A percentile compares a stretch with the other conserved stretches of the same genome.
phyloP scores from a whole-genome alignment of 2,113 vertebrate genomes.

The Vombatus ursinus region DNA sequence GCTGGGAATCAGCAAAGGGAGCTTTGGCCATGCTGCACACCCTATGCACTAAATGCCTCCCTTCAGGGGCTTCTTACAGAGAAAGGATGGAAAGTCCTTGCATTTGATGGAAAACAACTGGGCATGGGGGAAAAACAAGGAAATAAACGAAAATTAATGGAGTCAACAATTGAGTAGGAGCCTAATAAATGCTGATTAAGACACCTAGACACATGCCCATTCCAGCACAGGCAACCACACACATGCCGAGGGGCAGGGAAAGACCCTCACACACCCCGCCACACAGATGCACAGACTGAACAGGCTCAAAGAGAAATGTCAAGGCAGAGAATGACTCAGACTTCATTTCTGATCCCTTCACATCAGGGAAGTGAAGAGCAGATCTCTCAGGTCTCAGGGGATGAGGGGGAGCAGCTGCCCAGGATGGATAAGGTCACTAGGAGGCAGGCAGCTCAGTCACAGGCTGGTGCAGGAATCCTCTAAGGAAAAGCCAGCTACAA shows the following conservation, averaged over 20 bases:
- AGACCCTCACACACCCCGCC: neutral
- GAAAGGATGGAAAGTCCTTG: slow-evolving; percentile 67
- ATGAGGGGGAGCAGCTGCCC: slow-evolving; percentile 50
- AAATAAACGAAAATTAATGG: slow-evolving; percentile 49
- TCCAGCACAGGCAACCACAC: neutral
- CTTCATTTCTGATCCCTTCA: slow-evolving; percentile 55
- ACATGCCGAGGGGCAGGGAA: neutral
- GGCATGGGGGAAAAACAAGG: slow-evolving; percentile 29
- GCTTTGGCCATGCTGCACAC: slow-evolving; percentile 40
- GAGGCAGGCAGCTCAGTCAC: slow-evolving; percentile 26
- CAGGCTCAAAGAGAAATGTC: neutral
- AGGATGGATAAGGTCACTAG: slow-evolving; percentile 55
- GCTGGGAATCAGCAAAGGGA: slow-evolving; percentile 42
- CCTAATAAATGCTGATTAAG: neutral
- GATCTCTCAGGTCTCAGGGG: slow-evolving; percentile 35
- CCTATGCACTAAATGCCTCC: slow-evolving; percentile 56
- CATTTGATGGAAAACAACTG: slow-evolving; percentile 47
- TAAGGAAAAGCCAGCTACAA: neutral
- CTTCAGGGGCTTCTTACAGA: slow-evolving; percentile 56
- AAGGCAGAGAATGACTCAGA: slow-evolving; percentile 57
- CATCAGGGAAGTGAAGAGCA: slow-evolving; percentile 46
- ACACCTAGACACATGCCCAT: neutral
- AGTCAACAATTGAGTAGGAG: slow-evolving; percentile 4
- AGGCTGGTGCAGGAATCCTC: slow-evolving; percentile 31
- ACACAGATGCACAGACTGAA: neutral